Evolutionary conservation across 2,113 vertebrate genomes (phyloP).

Genomic region (Heteronetta atricapilla): DNA sequence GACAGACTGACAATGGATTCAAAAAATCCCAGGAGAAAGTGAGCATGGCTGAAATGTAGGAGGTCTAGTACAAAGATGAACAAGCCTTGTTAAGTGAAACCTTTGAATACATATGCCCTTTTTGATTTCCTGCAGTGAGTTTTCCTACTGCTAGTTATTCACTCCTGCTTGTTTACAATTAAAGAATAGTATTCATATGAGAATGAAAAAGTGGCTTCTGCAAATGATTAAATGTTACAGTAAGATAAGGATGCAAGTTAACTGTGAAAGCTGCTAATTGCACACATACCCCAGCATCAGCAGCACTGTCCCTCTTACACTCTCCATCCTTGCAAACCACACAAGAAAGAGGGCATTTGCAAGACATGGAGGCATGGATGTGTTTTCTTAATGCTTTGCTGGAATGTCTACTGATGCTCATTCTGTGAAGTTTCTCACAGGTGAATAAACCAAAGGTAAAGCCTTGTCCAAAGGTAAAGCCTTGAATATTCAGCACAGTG

Average conservation of each 20-base stretch:
- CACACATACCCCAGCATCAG: constrained; percentile 3
- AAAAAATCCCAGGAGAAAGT: constrained; percentile 52
- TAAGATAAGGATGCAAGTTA: constrained; percentile 17
- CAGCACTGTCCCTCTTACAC: neutral
- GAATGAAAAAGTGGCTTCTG: constrained; percentile 64
- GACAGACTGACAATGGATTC: constrained; percentile 40
- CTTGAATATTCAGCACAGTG: neutral
- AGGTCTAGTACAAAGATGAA: constrained; percentile 48
- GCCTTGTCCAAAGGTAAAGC: neutral
- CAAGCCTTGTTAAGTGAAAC: constrained; percentile 51
- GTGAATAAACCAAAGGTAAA: neutral
- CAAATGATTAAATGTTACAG: constrained; percentile 51
- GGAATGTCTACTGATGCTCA: neutral
- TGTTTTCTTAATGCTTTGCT: neutral
- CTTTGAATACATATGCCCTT: constrained; percentile 47
- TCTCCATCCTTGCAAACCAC: neutral
- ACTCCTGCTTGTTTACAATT: constrained; percentile 67
- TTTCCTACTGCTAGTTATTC: constrained; percentile 53
- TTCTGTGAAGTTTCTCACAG: neutral
- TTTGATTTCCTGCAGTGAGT: constrained; percentile 43
- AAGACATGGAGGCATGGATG: neutral
- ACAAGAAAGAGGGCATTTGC: neutral
- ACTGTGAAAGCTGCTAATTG: constrained; percentile 49
- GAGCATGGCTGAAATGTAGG: constrained; percentile 16
- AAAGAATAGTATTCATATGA: constrained; percentile 56